These are phyloP conservation scores for Hyperoplus immaculatus DNA, from an alignment of 2,797 vertebrate genomes.

Conservation along the genomic window DNA sequence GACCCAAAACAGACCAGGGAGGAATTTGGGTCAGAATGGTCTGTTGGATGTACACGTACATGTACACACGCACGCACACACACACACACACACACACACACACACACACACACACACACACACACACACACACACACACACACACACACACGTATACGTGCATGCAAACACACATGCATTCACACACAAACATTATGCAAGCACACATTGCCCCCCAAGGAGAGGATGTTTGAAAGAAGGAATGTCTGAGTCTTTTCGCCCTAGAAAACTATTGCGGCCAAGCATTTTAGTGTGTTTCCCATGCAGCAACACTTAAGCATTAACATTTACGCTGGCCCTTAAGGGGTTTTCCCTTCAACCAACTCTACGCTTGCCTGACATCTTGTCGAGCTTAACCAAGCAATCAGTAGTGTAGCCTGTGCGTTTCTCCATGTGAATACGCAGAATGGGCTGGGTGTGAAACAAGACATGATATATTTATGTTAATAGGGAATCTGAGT, in stretches of 20 bases:
- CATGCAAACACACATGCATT: not conserved
- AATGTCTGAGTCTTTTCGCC: conserved; percentile 79
- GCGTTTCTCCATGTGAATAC: conserved; percentile 40
- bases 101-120: conserved; percentile 25
- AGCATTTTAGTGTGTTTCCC: conserved; percentile 76
- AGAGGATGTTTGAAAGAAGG: conserved; percentile 82
- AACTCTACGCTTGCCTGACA: conserved; percentile 43
- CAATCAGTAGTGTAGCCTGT: conserved; percentile 30
- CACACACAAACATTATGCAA: not conserved
- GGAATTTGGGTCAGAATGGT: conserved; percentile 63
- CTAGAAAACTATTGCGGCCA: conserved; percentile 68
- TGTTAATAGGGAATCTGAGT: conserved; percentile 53
- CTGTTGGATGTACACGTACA: conserved; percentile 45
- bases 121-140: conserved; percentile 31
- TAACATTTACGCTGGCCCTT: conserved; percentile 36
- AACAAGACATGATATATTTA: conserved; percentile 66
- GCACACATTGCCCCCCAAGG: conserved; percentile 60
- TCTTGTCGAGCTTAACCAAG: conserved; percentile 53
- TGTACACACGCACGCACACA: conserved; percentile 25
- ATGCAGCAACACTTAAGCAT: conserved; percentile 48
- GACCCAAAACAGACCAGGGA: conserved; percentile 68
- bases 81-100: conserved; percentile 49
- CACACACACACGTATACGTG: not conserved
- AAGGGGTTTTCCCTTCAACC: conserved; percentile 39
- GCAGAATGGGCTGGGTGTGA: conserved; percentile 50